phyloP scores from a whole-genome alignment of 2,888 invertebrate genomes.

The Drosophila bunnanda region DNA sequence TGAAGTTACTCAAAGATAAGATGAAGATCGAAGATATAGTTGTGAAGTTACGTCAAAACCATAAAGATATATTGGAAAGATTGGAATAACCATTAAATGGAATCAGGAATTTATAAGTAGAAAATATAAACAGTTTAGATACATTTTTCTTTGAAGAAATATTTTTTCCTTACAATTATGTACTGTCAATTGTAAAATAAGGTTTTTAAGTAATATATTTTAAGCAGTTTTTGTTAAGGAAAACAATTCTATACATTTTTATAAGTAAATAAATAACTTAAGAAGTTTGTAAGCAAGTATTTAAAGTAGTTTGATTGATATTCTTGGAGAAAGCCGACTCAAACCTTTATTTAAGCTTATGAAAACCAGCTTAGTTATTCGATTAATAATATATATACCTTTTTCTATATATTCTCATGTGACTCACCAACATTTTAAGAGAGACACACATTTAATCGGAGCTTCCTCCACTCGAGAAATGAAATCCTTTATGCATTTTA shows the following conservation, averaged over 20 bases:
- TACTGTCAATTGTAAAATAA: no score
- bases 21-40: conserved; percentile 6
- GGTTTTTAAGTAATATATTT: no score
- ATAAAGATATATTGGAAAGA: not conserved
- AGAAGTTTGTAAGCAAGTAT: no score
- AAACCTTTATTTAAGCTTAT: no score
- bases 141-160: no score
- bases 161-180: no score
- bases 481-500: conserved; percentile 59
- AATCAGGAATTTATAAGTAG: not conserved
- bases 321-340: not conserved
- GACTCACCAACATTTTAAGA: not conserved
- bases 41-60: not conserved
- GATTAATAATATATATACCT: not conserved
- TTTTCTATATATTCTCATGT: not conserved
- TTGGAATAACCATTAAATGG: not conserved
- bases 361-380: not conserved
- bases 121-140: not conserved
- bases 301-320: not conserved
- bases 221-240: no score
- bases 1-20: not conserved
- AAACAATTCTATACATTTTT: no score
- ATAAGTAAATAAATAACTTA: not conserved
- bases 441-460: not conserved
- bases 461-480: conserved; percentile 8